Evolutionary conservation across 2,797 vertebrate species (phyloP), one percentile per base, ranked within the genome.

Genomic region (Alectoris magna): DNA sequence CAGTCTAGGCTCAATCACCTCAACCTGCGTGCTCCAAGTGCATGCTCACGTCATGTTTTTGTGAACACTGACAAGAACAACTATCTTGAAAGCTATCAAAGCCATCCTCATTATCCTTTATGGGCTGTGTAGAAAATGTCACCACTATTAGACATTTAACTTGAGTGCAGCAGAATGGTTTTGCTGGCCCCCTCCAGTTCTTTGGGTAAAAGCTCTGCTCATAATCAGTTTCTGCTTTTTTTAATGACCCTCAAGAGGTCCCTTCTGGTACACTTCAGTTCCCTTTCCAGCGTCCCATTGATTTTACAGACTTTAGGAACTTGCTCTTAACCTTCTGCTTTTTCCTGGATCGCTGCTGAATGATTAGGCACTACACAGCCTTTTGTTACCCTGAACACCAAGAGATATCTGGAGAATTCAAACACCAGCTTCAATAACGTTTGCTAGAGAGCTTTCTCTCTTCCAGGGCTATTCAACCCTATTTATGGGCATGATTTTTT

Each of bases 281-380:
- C 93, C 73, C 64, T 96, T 97, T 97, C 96, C 95, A 96, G 95
- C 91, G 94, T 97, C 93, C 96, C 96, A 96, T 96, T 97, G 97
- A 97, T 97, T 97, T 97, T 97, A 96, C 94, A 97, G 96, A 97
- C 96, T 96, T 97, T 85, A 95, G 96, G 96, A 97, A 97, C 62
- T 56, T 85, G 91, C 87, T 96, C 91, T 97, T 97, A 96, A 95
- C 95, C 29, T 88, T 88, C 95, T 97, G 94, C 89, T 95, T 97
- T 95, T 89, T 75, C 94, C 59, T 95, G 95, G 91, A 93, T 95
- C 68, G 69, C 91, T 94, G 60, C 84, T 95, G 96, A 97, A 97
- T 86, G 87, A 90, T 94, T 90, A 97, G 95, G 88, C 95, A 90
- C 93, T 95, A 43, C 36, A 90, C 90, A 96, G 96, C 91, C 95